Conservation (phyloP, 2,113 vertebrate species). For the Petrocephalus zakoni region DNA sequence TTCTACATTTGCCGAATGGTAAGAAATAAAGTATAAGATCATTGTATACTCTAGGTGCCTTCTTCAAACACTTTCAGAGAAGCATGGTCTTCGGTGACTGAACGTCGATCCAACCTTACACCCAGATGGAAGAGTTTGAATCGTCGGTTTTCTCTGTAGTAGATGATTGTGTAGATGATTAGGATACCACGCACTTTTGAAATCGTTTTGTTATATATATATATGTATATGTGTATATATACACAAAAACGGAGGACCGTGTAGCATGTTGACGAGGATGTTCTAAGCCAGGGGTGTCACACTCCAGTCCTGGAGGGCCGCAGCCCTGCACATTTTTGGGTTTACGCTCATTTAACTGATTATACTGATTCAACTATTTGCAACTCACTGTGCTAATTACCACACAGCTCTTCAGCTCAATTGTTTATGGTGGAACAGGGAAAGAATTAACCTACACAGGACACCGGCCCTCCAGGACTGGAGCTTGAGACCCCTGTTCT, state of each 20-base stretch:
- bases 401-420: too few relatives aligned
- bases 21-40: background rate
- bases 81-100: slow-evolving; percentile 8
- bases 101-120: slow-evolving; percentile 31
- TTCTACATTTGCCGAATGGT: background rate
- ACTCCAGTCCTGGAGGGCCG: too few relatives aligned
- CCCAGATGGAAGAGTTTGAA: background rate
- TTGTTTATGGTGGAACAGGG: too few relatives aligned
- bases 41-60: slow-evolving; percentile 8
- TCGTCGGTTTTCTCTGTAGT: slow-evolving; percentile 35
- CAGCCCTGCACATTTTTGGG: too few relatives aligned
- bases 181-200: slow-evolving; percentile 55
- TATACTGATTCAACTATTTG: too few relatives aligned
- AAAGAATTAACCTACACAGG: too few relatives aligned
- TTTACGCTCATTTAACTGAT: too few relatives aligned
- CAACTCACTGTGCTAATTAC: too few relatives aligned
- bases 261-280: slow-evolving; percentile 20
- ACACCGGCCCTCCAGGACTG: too few relatives aligned
- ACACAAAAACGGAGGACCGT: background rate
- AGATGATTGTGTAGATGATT: slow-evolving; percentile 45
- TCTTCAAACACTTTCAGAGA: slow-evolving; percentile 8
- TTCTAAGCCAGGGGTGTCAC: too few relatives aligned
- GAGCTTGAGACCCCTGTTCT: too few relatives aligned
- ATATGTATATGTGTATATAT: background rate
- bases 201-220: slow-evolving; percentile 55